Percentiles rank a stretch among this genome's conserved stretches.
These are phyloP conservation scores for Lerista edwardsae DNA, from an alignment of 2,797 vertebrate genomes.

Conservation along the genomic window DNA sequence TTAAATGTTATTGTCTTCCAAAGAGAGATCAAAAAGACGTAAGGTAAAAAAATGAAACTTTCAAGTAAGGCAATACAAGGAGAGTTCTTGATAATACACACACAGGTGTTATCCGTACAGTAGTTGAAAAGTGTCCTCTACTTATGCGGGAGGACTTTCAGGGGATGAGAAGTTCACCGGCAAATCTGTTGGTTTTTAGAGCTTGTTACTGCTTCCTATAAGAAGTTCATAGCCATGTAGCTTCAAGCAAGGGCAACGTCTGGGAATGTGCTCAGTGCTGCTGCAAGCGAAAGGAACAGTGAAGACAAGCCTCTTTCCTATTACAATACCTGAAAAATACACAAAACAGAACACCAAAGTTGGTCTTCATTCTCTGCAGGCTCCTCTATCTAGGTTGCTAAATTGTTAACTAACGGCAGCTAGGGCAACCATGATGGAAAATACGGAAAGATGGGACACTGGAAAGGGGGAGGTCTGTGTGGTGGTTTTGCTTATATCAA, in stretches of 20 bases:
- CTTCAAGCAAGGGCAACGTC: neutral
- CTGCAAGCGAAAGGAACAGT: neutral
- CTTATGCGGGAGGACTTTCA: neutral
- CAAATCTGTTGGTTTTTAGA: neutral
- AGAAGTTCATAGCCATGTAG: neutral
- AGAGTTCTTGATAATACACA: neutral
- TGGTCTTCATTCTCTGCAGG: neutral
- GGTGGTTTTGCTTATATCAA: too few species aligned
- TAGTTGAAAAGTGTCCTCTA: neutral
- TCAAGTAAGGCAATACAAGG: too few species aligned
- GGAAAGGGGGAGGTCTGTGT: too few species aligned
- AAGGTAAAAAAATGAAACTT: neutral
- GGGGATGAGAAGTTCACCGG: neutral
- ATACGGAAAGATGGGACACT: too few species aligned
- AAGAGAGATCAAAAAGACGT: neutral
- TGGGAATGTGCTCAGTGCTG: neutral
- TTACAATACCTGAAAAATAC: constrained; percentile 21
- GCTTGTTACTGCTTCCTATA: neutral
- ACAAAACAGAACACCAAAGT: neutral
- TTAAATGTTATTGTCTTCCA: neutral
- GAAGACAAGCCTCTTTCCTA: neutral
- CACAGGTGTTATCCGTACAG: neutral
- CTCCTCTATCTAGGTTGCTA: too few species aligned
- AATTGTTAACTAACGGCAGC: too few species aligned
- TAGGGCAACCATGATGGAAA: too few species aligned